phyloP scores from a whole-genome alignment of 2,888 invertebrate species.

The Caenorhabditis auriculariae region DNA sequence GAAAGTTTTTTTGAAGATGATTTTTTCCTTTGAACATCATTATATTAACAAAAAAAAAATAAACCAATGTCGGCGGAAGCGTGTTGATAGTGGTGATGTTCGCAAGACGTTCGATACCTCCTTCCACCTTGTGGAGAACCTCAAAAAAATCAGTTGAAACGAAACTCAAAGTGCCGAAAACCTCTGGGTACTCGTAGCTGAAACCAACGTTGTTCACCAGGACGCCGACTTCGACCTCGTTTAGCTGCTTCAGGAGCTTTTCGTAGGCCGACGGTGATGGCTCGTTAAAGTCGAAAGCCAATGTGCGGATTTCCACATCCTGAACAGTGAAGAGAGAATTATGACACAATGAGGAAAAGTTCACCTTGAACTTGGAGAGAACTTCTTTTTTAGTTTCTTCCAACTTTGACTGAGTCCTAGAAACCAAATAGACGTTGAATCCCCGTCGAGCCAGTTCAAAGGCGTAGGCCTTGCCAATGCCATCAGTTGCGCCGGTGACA shows the following conservation, averaged over 20 bases:
- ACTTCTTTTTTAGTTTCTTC: constrained; percentile 57
- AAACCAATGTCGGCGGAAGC: constrained; percentile 74
- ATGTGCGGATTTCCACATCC: constrained; percentile 49
- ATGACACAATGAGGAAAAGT: not conserved
- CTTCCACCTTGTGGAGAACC: constrained; percentile 52
- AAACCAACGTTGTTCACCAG: constrained; percentile 87
- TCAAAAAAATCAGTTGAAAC: not conserved
- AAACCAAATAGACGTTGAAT: constrained; percentile 60
- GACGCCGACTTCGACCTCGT: constrained; percentile 50
- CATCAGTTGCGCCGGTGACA: constrained; percentile 62
- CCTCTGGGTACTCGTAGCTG: constrained; percentile 80
- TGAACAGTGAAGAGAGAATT: not conserved
- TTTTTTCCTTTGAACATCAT: not conserved
- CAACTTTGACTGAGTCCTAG: constrained; percentile 57
- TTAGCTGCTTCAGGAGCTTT: constrained; percentile 46
- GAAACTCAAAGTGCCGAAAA: too few relatives aligned
- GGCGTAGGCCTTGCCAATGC: constrained; percentile 63
- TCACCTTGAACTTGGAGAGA: constrained; percentile 27
- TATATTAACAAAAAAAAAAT: not conserved
- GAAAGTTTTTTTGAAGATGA: not conserved
- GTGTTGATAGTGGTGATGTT: constrained; percentile 78
- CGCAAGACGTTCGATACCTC: constrained; percentile 49
- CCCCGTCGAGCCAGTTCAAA: constrained; percentile 55
- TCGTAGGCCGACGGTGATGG: constrained; percentile 47
- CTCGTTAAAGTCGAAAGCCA: constrained; percentile 55